phyloP scores from a whole-genome alignment of 2,113 vertebrate genomes.

The Psilopsiagon aymara region DNA sequence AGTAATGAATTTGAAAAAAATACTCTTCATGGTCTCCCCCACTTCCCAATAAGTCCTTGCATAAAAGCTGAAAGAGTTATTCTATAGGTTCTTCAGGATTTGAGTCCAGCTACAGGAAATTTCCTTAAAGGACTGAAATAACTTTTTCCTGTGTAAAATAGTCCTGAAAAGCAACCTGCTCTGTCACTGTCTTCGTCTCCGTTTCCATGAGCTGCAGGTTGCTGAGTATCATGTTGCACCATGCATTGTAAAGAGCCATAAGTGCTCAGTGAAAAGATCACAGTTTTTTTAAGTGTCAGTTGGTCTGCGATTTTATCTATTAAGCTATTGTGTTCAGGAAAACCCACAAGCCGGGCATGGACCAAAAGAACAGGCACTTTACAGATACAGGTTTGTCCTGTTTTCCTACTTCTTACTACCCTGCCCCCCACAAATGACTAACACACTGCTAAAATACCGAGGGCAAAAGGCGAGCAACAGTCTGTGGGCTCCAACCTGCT shows the following conservation, averaged over 20 bases:
- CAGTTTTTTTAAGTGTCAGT: background rate
- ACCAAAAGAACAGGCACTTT: background rate
- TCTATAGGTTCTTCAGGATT: background rate
- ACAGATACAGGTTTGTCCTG: conserved; percentile 61
- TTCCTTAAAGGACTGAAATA: background rate
- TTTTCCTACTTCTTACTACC: conserved; percentile 33
- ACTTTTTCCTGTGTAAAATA: background rate
- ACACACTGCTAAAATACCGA: background rate
- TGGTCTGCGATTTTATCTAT: conserved; percentile 18
- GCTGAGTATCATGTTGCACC: background rate
- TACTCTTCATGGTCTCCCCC: background rate
- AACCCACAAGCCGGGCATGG: background rate
- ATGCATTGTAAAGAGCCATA: background rate
- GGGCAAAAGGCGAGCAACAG: background rate
- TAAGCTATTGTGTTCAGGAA: conserved; percentile 7
- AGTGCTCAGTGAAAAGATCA: background rate
- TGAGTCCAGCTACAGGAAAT: background rate
- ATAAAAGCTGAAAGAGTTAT: background rate
- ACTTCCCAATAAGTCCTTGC: background rate
- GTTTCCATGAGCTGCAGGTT: background rate
- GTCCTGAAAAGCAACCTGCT: background rate
- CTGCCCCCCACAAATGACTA: background rate
- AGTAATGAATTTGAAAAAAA: background rate
- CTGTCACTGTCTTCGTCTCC: background rate
- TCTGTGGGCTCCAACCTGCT: background rate